These are phyloP conservation scores for Danionella cerebrum DNA, from an alignment of 2,113 vertebrate species.

Conservation along the genomic window DNA sequence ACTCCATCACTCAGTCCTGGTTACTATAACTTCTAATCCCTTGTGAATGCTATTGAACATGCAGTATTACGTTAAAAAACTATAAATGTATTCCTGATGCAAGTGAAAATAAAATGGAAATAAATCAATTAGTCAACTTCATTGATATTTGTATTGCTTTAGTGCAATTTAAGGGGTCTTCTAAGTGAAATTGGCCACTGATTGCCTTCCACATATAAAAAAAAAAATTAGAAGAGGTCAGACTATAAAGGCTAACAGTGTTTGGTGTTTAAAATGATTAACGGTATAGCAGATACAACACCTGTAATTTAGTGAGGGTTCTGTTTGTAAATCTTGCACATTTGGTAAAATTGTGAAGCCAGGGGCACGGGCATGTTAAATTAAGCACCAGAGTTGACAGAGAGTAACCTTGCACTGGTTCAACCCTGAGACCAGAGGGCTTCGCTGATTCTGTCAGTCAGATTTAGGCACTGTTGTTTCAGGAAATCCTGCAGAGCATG, in stretches of 20 bases:
- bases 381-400: background rate
- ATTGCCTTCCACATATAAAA: background rate
- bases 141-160: too few relatives aligned
- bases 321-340: background rate
- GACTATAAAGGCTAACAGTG: background rate
- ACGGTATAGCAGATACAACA: background rate
- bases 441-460: conserved; percentile 13
- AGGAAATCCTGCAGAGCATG: background rate
- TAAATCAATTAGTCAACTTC: too few relatives aligned
- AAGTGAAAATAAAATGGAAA: too few relatives aligned
- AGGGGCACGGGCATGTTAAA: background rate
- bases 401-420: background rate
- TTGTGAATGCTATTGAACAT: too few relatives aligned
- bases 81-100: too few relatives aligned
- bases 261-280: too few relatives aligned
- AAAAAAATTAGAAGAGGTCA: background rate
- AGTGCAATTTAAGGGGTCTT: background rate
- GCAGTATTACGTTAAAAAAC: too few relatives aligned
- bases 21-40: too few relatives aligned
- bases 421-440: background rate
- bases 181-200: background rate
- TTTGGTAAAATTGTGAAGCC: background rate
- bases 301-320: background rate
- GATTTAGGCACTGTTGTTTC: background rate
- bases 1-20: too few relatives aligned